A percentile compares a stretch with the other conserved stretches of the same genome.
phyloP scores from a whole-genome alignment of 2,888 invertebrate species.

The Cephus spinipes region DNA sequence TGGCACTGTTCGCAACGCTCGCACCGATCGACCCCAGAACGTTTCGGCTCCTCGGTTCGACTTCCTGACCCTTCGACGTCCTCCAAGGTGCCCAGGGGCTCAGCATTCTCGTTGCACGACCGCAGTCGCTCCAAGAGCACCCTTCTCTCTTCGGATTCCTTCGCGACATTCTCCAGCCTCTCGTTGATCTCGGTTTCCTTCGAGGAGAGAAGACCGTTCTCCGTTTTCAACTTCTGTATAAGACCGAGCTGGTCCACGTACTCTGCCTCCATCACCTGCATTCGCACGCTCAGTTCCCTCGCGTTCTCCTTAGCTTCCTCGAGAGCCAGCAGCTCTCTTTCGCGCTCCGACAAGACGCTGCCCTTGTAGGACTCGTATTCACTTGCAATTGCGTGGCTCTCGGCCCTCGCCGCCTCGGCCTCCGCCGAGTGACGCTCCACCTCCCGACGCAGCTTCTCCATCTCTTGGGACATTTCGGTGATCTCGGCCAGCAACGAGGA shows the following conservation, averaged over 20 bases:
- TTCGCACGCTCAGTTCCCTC: conserved; percentile 58
- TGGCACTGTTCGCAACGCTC: conserved; percentile 55
- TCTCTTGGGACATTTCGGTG: conserved; percentile 39
- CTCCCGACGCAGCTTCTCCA: conserved; percentile 30
- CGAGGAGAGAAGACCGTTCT: conserved; percentile 55
- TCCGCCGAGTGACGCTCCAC: conserved; percentile 17
- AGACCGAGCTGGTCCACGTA: conserved; percentile 55
- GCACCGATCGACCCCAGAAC: conserved; percentile 21
- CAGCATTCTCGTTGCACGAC: conserved; percentile 17
- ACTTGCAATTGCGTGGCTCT: background rate
- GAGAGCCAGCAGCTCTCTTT: conserved; percentile 41
- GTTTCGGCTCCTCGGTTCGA: background rate
- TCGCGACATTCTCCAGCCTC: conserved; percentile 55
- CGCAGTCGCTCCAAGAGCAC: conserved; percentile 38
- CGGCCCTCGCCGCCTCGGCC: conserved; percentile 18
- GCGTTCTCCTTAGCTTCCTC: conserved; percentile 59
- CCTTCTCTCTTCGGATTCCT: conserved; percentile 54
- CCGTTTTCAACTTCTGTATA: conserved; percentile 54
- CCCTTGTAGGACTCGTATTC: conserved; percentile 37
- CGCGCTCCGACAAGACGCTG: conserved; percentile 28
- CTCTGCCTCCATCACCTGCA: conserved; percentile 61
- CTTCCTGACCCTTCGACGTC: background rate
- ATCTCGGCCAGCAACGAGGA: conserved; percentile 34
- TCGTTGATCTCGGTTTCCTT: conserved; percentile 64
- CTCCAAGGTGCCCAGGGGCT: background rate